Conservation (phyloP, 2,888 invertebrate species). For the Eustalomyia histrio region DNA sequence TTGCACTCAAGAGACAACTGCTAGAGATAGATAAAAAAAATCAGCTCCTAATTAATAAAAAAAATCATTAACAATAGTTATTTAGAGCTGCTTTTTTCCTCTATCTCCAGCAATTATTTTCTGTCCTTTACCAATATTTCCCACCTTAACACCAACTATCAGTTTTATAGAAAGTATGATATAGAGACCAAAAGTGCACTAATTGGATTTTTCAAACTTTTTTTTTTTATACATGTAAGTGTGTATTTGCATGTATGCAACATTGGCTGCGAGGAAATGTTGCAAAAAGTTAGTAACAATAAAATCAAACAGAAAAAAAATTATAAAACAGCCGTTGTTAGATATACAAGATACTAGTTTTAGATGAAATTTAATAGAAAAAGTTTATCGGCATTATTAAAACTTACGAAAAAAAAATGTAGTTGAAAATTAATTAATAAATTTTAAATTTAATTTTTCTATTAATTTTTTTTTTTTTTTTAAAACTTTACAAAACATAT, state of each 20-base stretch:
- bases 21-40: too few relatives aligned
- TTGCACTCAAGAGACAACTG: too few relatives aligned
- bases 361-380: constrained; percentile 50
- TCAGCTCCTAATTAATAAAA: too few relatives aligned
- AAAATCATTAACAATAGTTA: too few relatives aligned
- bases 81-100: too few relatives aligned
- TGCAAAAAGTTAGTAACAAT: constrained; percentile 51
- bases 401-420: not conserved
- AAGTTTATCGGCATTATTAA: constrained; percentile 33
- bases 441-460: not conserved
- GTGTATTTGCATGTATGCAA: constrained; percentile 34
- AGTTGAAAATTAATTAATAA: not conserved
- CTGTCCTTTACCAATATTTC: too few relatives aligned
- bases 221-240: constrained; percentile 1
- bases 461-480: too few relatives aligned
- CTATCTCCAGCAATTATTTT: too few relatives aligned
- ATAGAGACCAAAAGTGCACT: constrained; percentile 55
- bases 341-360: not conserved
- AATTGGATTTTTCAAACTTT: constrained; percentile 62
- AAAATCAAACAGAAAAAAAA: constrained; percentile 53
- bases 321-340: constrained; percentile 43
- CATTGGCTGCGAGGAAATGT: constrained; percentile 57
- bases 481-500: not conserved
- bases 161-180: not conserved
- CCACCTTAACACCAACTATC: not conserved